Evolutionary conservation across 2,888 invertebrate genomes (phyloP).

Genomic region (Bombylius discolor): DNA sequence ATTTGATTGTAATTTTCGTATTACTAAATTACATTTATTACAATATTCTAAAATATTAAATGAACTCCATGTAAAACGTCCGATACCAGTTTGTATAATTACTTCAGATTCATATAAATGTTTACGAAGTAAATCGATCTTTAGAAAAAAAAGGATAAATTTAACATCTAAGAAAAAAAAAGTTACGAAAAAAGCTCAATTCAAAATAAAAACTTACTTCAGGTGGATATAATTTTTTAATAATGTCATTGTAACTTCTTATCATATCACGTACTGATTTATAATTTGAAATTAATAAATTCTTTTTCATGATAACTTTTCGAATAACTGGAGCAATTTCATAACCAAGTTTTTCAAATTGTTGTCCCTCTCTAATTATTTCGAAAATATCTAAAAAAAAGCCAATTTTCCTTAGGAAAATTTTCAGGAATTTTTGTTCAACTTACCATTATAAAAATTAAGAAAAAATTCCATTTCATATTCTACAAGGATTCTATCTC

Average conservation of each 20-base stretch:
- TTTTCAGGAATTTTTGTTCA: background rate
- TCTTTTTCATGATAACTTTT: constrained; percentile 41
- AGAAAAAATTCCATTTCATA: constrained; percentile 50
- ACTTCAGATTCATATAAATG: constrained; percentile 59
- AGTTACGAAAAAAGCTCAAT: too few species aligned
- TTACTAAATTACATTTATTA: constrained; percentile 42
- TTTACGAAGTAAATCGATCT: constrained; percentile 43
- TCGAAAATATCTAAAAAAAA: constrained; percentile 44
- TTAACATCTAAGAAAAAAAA: too few species aligned
- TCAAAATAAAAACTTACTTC: constrained; percentile 40
- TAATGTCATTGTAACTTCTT: constrained; percentile 49
- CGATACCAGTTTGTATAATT: constrained; percentile 65
- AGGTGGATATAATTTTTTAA: constrained; percentile 51
- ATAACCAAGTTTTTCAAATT: constrained; percentile 58
- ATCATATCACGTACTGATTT: constrained; percentile 48
- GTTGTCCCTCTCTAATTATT: constrained; percentile 56
- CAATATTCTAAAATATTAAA: constrained; percentile 67
- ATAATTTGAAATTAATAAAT: constrained; percentile 46
- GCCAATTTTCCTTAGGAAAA: too few species aligned
- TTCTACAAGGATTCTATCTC: constrained; percentile 52
- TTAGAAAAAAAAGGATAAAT: background rate
- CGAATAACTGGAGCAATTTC: constrained; percentile 40
- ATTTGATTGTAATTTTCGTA: constrained; percentile 47
- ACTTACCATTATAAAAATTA: constrained; percentile 41
- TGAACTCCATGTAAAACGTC: constrained; percentile 76